Evolutionary conservation across 2,113 vertebrate genomes (phyloP).

Genomic region (Phasianus colchicus): DNA sequence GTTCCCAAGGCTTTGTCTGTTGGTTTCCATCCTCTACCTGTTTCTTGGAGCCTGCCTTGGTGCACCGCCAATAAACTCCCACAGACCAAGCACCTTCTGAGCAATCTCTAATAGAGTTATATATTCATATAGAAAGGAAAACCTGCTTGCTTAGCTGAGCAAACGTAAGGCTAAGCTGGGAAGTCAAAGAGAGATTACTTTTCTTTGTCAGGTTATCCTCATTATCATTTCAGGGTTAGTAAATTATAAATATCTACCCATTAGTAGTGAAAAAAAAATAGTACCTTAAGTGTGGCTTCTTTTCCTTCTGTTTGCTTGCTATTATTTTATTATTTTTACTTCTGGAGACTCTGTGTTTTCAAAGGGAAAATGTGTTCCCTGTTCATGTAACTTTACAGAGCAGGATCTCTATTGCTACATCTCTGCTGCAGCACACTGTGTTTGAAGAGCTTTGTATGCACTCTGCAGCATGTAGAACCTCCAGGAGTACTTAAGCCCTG

Average conservation of each 20-base stretch:
- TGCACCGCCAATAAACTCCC: accelerated
- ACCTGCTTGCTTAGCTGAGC: neutral
- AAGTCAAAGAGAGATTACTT: neutral
- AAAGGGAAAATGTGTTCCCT: neutral
- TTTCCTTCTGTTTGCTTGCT: neutral
- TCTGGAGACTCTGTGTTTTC: neutral
- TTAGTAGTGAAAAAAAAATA: neutral
- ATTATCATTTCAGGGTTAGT: neutral
- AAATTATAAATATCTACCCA: constrained; percentile 21
- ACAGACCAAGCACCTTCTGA: neutral
- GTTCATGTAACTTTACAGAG: neutral
- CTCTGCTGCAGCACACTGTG: neutral
- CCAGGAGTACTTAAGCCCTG: neutral
- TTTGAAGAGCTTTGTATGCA: neutral
- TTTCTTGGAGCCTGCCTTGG: accelerated
- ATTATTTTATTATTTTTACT: constrained; percentile 11
- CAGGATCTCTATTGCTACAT: neutral
- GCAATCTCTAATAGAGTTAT: neutral
- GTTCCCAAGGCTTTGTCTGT: accelerated
- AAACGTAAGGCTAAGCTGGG: neutral
- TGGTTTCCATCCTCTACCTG: neutral
- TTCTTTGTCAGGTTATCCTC: neutral
- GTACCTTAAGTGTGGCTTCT: neutral
- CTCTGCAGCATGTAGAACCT: accelerated
- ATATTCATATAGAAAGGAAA: neutral